Base-by-base conservation (phyloP, 2,888 invertebrate genomes). In the Darwinula stevensoni region DNA sequence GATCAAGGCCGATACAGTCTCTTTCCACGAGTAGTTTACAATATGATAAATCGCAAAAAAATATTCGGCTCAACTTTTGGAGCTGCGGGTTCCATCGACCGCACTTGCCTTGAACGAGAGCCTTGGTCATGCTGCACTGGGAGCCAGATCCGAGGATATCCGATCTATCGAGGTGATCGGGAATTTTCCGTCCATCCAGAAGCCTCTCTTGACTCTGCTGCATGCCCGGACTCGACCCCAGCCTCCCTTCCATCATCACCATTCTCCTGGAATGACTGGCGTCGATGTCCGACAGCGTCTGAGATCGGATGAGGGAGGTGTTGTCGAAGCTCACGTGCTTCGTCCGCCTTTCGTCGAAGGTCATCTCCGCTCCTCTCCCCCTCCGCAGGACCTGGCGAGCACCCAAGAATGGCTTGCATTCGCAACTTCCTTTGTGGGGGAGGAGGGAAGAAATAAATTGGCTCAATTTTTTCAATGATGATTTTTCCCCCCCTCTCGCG, bases 251-350 rank as follows among this genome's bases (percentile, higher is more conserved):
- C n/a, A 27, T 14, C 17, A 33, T n/a, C n/a, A n/a, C 22, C 22
- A n/a, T 6, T 22, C 22, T 6, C n/a, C 9, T 9, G 22, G 9
- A 22, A 6, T 6, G 6, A n/a, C 22, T 6, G n/a, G 22, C 69
- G 42, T 76, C 75, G 45, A 76, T 75, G 4, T 75, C 76, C 16
- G 75, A 73, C 40, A 76, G 51, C 1, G 78, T 78, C 47, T 78
- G 74, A 3, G 78, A 78, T 35, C 78, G 62, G 30, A 78, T 75
- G 46, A 44, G 36, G 4, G 44, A 44, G 1, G 43, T 40, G n/a
- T 43, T 41, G 35, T 48, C 47, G 35, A 82, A 82, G 43, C 76
- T 78, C 18, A 82, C 82, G 49, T 82, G 82, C 49, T 82, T 82
- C 38, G 71, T 66, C 4, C 40, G 36, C 16, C 42, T 40, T 14